phyloP scores from a whole-genome alignment of 2,797 vertebrate genomes.

The Fratercula arctica region DNA sequence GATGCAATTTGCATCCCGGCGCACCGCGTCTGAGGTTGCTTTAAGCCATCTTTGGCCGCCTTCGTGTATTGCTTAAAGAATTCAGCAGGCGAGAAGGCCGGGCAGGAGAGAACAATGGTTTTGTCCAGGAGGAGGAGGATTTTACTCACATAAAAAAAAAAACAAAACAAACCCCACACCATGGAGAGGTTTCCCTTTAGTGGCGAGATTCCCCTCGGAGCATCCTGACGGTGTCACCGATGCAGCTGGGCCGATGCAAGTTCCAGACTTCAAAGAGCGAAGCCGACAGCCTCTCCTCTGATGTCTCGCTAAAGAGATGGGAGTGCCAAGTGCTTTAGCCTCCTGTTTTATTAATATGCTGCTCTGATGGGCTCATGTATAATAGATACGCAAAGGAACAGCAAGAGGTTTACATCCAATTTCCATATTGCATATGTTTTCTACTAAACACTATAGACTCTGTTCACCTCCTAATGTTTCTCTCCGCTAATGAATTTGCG shows the following conservation, averaged over 20 bases:
- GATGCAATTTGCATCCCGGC: neutral
- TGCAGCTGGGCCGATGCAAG: neutral
- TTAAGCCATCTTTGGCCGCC: neutral
- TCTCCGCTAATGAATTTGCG: neutral
- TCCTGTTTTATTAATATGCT: conserved; percentile 77
- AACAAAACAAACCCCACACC: neutral
- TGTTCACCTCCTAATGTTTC: neutral
- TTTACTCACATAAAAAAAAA: neutral
- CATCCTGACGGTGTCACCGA: neutral
- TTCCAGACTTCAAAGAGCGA: conserved; percentile 1
- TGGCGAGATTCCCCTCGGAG: neutral
- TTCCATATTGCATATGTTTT: neutral
- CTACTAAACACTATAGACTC: neutral
- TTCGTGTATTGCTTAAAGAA: neutral
- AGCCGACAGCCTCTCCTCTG: conserved; percentile 34
- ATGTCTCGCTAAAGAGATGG: conserved; percentile 26
- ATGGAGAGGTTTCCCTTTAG: neutral
- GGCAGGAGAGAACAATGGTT: neutral
- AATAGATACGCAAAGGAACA: conserved; percentile 72
- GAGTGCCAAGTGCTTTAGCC: conserved; percentile 59
- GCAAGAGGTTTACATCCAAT: conserved; percentile 35
- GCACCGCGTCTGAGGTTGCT: neutral
- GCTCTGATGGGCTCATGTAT: conserved; percentile 71
- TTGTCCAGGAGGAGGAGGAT: neutral
- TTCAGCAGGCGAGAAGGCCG: neutral